A percentile compares a stretch with the other conserved stretches of the same genome.
Conservation (phyloP, 2,888 invertebrate genomes). For the Conus canariensis region DNA sequence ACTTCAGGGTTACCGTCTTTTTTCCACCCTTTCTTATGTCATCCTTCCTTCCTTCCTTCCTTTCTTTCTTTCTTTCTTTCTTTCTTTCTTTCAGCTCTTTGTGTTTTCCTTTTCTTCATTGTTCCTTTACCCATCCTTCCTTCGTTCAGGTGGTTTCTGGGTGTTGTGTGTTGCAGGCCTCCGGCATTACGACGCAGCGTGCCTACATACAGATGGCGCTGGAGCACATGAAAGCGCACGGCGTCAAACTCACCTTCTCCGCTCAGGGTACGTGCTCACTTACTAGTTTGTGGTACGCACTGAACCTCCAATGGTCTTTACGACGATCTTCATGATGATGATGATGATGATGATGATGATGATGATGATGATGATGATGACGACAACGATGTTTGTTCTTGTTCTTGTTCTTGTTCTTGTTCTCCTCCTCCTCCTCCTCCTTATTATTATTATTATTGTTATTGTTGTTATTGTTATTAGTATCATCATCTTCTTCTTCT, state of each 20-base stretch:
- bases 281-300: neutral
- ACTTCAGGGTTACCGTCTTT: too few species aligned
- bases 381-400: neutral
- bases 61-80: neutral
- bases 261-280: conserved; percentile 62
- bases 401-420: too few species aligned
- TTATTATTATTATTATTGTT: too few species aligned
- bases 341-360: neutral
- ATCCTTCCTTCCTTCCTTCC: neutral
- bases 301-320: too few species aligned
- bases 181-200: conserved; percentile 53
- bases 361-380: neutral
- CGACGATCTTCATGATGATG: too few species aligned
- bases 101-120: neutral
- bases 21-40: too few species aligned
- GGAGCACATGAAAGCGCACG: conserved; percentile 67
- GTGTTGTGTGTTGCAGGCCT: conserved; percentile 30
- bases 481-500: too few species aligned
- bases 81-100: neutral
- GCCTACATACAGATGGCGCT: conserved; percentile 63
- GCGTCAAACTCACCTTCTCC: conserved; percentile 64
- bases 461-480: too few species aligned
- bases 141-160: neutral
- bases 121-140: too few species aligned
- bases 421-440: too few species aligned